Evolutionary conservation across 2,113 vertebrate species (phyloP), one percentile per base, ranked within the genome.

Genomic region (Cryptotis parvus): DNA sequence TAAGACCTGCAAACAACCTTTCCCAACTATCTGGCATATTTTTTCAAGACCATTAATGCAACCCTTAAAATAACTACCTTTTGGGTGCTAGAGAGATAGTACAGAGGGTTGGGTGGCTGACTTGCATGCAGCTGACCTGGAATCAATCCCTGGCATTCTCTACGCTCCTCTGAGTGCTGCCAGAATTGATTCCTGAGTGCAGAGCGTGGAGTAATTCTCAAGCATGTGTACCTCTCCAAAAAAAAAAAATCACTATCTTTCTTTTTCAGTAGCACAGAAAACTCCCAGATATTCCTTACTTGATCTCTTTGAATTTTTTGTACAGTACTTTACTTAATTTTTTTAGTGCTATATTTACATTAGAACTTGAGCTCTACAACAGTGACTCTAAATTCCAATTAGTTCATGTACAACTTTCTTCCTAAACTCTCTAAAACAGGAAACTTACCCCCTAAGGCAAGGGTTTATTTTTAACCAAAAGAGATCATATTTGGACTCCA

Each of bases 351-450:
- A 20, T 73, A 41, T 68, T 92, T 94, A 11, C 18, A 43, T 76
- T 84, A 89, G 68, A 91, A 82, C 11, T n/a, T 29, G 4, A 81
- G 22, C n/a, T 78, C 15, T 66, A 58, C 4, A 15, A 86, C 15
- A 91, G 31, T 39, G 37, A 6, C 9, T 76, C 45, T 52, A 35
- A 61, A 43, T 31, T 6, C 3, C n/a, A 73, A 18, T 52, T 89
- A 31, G 55, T 85, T 91, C 12, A 70, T 61, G 83, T 31, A 52
- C 31, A 58, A 65, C 87, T 89, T 84, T 85, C 49, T 78, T 87
- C 16, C 61, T 68, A 72, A 72, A 87, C 27, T 20, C 89, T 88
- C 69, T 27, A 78, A 87, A 91, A 74, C 15, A 41, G 75, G 88
- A 58, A 87, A 2, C 33, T 9, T 52, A 0, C 11, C 43, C 10